A percentile compares a stretch with the other conserved stretches of the same genome.
phyloP scores from a whole-genome alignment of 2,888 invertebrate genomes.

The Cantharis rustica region DNA sequence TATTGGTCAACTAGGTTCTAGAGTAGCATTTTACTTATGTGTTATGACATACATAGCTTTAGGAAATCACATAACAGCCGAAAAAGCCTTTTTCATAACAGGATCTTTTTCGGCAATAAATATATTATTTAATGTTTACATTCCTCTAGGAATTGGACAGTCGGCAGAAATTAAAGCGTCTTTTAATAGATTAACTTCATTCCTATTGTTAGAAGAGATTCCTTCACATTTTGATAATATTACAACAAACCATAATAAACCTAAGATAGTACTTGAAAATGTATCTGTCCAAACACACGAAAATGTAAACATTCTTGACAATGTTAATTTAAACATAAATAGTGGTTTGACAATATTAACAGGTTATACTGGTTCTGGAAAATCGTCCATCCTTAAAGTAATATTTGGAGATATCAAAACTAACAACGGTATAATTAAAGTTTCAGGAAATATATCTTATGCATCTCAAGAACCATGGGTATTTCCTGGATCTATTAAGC shows the following conservation, averaged over 20 bases:
- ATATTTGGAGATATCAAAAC: slow-evolving; percentile 73
- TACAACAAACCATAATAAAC: not conserved
- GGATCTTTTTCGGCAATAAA: not conserved
- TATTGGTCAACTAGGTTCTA: not conserved
- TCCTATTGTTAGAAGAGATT: not conserved
- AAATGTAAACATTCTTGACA: slow-evolving; percentile 43
- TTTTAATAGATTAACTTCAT: not conserved
- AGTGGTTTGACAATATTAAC: slow-evolving; percentile 59
- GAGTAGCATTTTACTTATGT: not conserved
- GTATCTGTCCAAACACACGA: slow-evolving; percentile 64
- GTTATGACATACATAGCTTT: not conserved
- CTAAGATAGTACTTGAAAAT: slow-evolving; percentile 54
- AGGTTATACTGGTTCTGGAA: slow-evolving; percentile 68
- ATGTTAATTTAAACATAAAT: slow-evolving; percentile 51
- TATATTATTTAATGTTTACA: not conserved
- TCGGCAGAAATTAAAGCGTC: not conserved
- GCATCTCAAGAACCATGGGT: slow-evolving; percentile 66
- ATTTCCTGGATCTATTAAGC: slow-evolving; percentile 63
- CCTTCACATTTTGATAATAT: not conserved
- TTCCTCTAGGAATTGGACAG: not conserved
- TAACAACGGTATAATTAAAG: slow-evolving; percentile 64
- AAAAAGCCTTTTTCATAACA: not conserved
- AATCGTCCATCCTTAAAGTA: slow-evolving; percentile 58
- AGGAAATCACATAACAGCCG: not conserved
- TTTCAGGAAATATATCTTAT: slow-evolving; percentile 66